Conservation (phyloP, 2,797 vertebrate species). For the Erethizon dorsatum region DNA sequence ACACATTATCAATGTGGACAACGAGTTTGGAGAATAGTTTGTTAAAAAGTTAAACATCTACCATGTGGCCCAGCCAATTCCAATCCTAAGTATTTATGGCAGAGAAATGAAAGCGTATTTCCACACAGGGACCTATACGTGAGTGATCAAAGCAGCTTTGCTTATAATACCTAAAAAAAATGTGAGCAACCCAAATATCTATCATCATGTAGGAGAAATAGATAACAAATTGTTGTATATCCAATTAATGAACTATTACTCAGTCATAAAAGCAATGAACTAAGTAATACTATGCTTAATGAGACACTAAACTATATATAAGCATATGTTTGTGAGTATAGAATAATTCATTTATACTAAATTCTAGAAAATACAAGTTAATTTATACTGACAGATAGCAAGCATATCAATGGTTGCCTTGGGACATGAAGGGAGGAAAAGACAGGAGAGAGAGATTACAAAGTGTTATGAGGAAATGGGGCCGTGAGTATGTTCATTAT, state of each 20-base stretch:
- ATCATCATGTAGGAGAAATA: not conserved
- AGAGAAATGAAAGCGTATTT: constrained; percentile 52
- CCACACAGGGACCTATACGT: not conserved
- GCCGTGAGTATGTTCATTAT: not conserved
- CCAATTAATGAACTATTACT: constrained; percentile 45
- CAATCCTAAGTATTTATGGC: constrained; percentile 17
- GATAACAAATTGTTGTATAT: not conserved
- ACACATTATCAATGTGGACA: not conserved
- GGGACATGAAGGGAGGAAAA: not conserved
- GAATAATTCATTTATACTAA: constrained; percentile 36
- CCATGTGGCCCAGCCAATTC: not conserved
- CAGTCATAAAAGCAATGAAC: not conserved
- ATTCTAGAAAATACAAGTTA: constrained; percentile 52
- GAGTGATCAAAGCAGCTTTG: constrained; percentile 39
- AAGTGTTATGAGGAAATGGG: not conserved
- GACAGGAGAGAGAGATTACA: not conserved
- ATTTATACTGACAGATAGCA: constrained; percentile 15
- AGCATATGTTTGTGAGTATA: not conserved
- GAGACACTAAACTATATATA: not conserved
- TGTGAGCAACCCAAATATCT: constrained; percentile 40
- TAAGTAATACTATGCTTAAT: not conserved
- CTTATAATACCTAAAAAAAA: constrained; percentile 54
- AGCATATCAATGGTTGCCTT: not conserved
- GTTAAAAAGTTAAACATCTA: constrained; percentile 7
- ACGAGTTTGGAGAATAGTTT: constrained; percentile 2